These are phyloP conservation scores for Rhimphoctona megacephalus DNA, from an alignment of 2,888 invertebrate genomes.

Conservation along the genomic window DNA sequence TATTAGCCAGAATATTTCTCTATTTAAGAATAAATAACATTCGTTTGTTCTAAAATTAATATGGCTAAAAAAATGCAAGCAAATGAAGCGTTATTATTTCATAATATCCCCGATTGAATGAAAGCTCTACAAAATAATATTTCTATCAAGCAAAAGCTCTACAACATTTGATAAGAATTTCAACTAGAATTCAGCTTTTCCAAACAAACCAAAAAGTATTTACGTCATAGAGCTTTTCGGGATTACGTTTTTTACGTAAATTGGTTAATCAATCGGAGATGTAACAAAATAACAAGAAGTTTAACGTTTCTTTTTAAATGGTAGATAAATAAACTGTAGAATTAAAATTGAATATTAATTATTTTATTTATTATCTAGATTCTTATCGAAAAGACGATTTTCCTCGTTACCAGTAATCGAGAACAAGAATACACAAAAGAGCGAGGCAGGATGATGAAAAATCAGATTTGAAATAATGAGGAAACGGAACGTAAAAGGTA, in stretches of 20 bases:
- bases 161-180: background rate
- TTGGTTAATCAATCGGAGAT: background rate
- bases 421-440: slow-evolving; percentile 1
- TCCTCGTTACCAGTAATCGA: slow-evolving; percentile 31
- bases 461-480: slow-evolving; percentile 1
- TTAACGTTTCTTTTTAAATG: background rate
- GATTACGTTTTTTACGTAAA: background rate
- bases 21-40: background rate
- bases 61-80: background rate
- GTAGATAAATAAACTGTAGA: background rate
- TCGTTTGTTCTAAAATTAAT: background rate
- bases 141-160: slow-evolving; percentile 6
- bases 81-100: background rate
- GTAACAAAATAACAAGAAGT: background rate
- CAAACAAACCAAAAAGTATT: background rate
- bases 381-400: background rate
- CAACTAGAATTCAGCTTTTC: background rate
- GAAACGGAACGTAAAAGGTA: slow-evolving; percentile 10
- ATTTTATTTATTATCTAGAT: background rate
- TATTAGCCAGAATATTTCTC: background rate
- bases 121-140: slow-evolving; percentile 4
- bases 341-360: background rate
- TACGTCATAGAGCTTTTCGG: background rate
- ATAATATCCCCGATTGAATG: background rate
- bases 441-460: slow-evolving; percentile 9